Base-by-base conservation (phyloP, 2,113 vertebrate genomes). In the Macaca mulatta region DNA sequence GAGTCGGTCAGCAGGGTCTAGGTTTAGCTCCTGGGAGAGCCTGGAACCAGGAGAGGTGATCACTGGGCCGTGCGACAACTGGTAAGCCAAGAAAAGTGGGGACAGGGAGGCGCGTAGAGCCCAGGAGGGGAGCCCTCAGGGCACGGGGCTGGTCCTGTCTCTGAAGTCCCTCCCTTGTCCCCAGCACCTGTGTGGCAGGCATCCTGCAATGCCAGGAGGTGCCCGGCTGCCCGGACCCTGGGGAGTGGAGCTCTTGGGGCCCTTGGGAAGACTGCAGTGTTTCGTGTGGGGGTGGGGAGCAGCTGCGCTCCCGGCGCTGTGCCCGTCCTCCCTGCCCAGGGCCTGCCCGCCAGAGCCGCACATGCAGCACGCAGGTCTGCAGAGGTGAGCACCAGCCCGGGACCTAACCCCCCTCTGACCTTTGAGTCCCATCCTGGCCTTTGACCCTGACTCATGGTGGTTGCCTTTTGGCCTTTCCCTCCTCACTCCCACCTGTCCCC, bases 101-200 rank as follows among this genome's bases (percentile, higher is more conserved):
- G 3, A 48, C 50, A 13, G 40, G 2, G 6, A 45, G 8, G 75
- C 0, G 3, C 43, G 14, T 7, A 25, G 64, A 40, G 5, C 38
- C 0, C 0, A 48, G 72, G 18, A 38, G 61, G 64, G 17, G 35
- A 12, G 14, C 25, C 30, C 25, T 69, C 0, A 0, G 5, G 48
- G 35, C 8, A 25, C 1, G 0, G 35, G 69, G 32, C 22, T 1
- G n/a, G 45, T 35, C 35, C 13, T 38, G 67, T 8, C 1, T 45
- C 70, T 84, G 67, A 91, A 11, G 22, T 22, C 25, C 18, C 23
- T 25, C 7, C 27, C n/a, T 43, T 69, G 48, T 70, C 77, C 74
- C 45, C 98, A 99, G 99, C 95, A 99, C 99, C 3, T 99, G 99
- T 5, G 97, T 98, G 81, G 98, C 97, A 0, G 99, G 99, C 0